A percentile compares a stretch with the other conserved stretches of the same genome.
These are phyloP conservation scores for Mirza zaza DNA, from an alignment of 2,113 vertebrate genomes.

Conservation along the genomic window DNA sequence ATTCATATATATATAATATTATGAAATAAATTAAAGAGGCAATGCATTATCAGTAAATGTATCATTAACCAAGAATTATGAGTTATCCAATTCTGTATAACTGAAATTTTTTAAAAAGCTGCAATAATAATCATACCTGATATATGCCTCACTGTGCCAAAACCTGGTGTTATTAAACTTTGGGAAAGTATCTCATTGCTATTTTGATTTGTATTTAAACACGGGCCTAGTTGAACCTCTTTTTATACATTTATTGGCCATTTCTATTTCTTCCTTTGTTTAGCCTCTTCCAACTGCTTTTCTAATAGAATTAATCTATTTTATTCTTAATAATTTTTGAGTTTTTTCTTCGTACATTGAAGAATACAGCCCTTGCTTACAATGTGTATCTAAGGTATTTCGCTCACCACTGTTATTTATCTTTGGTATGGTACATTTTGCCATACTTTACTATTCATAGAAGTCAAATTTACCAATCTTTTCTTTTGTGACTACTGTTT, in stretches of 20 bases:
- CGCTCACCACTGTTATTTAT: background rate
- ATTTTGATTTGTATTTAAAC: conserved; percentile 15
- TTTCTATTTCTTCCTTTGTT: conserved; percentile 40
- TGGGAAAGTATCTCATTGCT: background rate
- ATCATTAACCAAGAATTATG: background rate
- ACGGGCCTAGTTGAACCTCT: background rate
- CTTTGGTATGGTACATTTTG: background rate
- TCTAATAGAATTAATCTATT: background rate
- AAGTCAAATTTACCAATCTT: background rate
- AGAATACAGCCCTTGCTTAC: background rate
- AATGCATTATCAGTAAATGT: background rate
- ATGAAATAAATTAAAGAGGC: background rate
- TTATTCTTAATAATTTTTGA: background rate
- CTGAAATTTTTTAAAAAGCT: background rate
- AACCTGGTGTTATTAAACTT: background rate
- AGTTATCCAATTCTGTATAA: background rate
- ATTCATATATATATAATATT: background rate
- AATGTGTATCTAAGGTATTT: background rate
- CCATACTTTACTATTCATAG: background rate
- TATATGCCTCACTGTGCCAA: background rate
- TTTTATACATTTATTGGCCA: background rate
- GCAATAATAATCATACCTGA: background rate
- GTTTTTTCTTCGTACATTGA: background rate
- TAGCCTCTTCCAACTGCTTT: background rate
- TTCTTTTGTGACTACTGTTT: background rate